A percentile compares a stretch with the other conserved stretches of the same genome.
phyloP scores from a whole-genome alignment of 2,113 vertebrate species.

The Ciconia boyciana region DNA sequence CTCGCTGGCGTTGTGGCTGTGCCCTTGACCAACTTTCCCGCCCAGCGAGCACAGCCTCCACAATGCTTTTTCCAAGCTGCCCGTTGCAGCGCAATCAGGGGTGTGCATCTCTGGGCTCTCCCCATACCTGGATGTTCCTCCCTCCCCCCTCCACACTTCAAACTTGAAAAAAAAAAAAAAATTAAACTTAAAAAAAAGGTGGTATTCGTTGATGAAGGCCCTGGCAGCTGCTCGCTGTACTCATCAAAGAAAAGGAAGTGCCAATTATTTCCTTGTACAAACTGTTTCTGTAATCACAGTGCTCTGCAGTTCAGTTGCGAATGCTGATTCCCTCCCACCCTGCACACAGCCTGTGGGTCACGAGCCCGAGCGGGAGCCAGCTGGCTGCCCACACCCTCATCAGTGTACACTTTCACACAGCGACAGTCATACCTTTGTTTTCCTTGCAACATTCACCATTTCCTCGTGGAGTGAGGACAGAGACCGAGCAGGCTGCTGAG shows the following conservation, averaged over 20 bases:
- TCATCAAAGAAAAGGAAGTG: neutral
- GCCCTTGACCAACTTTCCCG: neutral
- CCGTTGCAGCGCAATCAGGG: neutral
- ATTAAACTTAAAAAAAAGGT: neutral
- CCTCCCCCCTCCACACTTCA: neutral
- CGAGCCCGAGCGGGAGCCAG: neutral
- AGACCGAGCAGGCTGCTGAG: neutral
- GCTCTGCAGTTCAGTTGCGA: neutral
- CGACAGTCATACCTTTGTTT: neutral
- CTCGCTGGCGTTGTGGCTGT: accelerated
- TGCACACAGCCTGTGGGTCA: neutral
- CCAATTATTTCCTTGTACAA: neutral
- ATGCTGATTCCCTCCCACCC: neutral
- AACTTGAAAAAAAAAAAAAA: neutral
- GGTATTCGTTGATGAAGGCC: neutral
- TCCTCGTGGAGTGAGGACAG: neutral
- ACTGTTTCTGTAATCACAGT: neutral
- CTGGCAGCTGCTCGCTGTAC: neutral
- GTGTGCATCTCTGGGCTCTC: neutral
- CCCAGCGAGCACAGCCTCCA: neutral
- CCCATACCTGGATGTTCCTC: neutral
- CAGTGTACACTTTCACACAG: slow-evolving; percentile 25
- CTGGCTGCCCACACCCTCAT: slow-evolving; percentile 15
- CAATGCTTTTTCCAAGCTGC: neutral
- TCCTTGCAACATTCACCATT: neutral